phyloP scores from a whole-genome alignment of 2,888 invertebrate species.

The Agonopterix heracliana region DNA sequence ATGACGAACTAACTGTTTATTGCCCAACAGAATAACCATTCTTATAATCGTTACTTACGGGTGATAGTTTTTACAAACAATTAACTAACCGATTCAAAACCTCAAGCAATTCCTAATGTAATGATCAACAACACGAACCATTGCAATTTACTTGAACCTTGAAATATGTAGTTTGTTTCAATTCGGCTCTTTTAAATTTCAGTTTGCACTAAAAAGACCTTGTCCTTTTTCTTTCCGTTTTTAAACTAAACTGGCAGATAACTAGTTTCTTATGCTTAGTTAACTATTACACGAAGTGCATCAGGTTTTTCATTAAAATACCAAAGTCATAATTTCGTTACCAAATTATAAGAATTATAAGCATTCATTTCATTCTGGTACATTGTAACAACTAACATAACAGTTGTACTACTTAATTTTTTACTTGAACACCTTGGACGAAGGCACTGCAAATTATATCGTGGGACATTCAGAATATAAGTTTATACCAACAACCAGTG shows the following conservation, averaged over 20 bases:
- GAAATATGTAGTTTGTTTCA: not conserved
- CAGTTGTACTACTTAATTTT: conserved; percentile 4
- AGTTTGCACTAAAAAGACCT: not conserved
- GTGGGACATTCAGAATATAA: conserved; percentile 16
- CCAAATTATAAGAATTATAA: no score
- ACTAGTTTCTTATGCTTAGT: no score
- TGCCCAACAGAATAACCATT: not conserved
- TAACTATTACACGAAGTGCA: no score
- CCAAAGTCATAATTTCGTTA: no score
- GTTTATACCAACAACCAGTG: conserved; percentile 7
- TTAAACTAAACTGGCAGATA: no score
- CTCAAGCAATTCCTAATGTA: not conserved
- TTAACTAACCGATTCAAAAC: no score
- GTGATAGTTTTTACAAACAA: no score
- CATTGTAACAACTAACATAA: no score
- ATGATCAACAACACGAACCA: not conserved
- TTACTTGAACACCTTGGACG: conserved; percentile 19
- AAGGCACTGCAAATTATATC: conserved; percentile 12
- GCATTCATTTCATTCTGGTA: no score
- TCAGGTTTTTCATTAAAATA: not conserved
- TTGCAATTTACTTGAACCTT: not conserved
- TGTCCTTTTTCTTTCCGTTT: no score
- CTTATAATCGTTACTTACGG: not conserved
- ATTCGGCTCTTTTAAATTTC: not conserved
- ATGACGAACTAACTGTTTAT: not conserved